Conservation (phyloP, 1,140 invertebrate species). For the Chionoecetes opilio region DNA sequence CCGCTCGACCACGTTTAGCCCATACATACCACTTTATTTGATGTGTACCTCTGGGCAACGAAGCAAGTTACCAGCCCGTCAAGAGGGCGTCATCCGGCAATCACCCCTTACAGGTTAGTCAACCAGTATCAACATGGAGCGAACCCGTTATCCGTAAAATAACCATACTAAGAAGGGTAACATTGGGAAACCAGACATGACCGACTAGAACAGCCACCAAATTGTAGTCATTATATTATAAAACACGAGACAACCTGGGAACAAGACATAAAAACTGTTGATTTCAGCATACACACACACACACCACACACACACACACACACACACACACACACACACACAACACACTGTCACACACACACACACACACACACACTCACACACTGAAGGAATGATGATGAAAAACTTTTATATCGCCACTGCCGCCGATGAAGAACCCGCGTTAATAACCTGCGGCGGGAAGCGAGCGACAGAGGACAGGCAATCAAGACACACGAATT, state of each 20-base stretch:
- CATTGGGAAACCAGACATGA: neutral
- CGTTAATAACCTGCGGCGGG: neutral
- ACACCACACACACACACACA: slow-evolving; percentile 8
- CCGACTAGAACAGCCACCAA: neutral
- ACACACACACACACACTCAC: too few species aligned
- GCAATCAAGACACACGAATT: neutral
- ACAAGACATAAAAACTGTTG: neutral
- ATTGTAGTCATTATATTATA: slow-evolving; percentile 31
- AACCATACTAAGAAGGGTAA: too few species aligned
- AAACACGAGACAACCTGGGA: slow-evolving; percentile 18
- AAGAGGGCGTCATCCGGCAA: too few species aligned
- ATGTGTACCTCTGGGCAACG: too few species aligned
- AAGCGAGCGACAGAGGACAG: slow-evolving; percentile 16
- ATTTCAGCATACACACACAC: neutral
- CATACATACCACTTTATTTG: too few species aligned
- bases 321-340: slow-evolving; percentile 7
- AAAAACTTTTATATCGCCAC: too few species aligned
- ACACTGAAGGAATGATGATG: too few species aligned
- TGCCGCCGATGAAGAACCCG: neutral
- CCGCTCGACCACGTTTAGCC: too few species aligned
- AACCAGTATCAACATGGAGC: too few species aligned
- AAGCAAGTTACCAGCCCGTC: too few species aligned
- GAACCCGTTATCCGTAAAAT: too few species aligned
- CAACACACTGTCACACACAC: slow-evolving; percentile 2
- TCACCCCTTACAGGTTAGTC: too few species aligned